Conservation (phyloP, 2,113 vertebrate genomes). For the Gambusia holbrooki region DNA sequence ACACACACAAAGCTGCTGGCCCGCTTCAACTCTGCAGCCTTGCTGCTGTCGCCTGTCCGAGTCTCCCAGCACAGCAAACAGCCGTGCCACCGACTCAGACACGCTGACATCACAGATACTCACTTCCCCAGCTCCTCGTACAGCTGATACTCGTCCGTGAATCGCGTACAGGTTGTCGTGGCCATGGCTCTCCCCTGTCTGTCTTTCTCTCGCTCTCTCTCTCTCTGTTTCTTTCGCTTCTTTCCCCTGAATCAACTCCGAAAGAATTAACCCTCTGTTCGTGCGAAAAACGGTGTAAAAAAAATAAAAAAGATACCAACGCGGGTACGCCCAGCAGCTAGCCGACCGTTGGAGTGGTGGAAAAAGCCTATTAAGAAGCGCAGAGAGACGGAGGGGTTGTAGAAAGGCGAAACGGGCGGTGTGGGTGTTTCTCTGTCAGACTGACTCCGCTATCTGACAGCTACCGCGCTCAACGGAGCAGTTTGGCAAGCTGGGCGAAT, state of each 20-base stretch:
- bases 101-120: conserved; percentile 60
- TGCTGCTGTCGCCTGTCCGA: no score
- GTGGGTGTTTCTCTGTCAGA: conserved; percentile 20
- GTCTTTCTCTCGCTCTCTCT: conserved; percentile 4
- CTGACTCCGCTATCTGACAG: conserved; percentile 47
- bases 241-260: conserved; percentile 32
- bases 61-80: neutral
- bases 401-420: conserved; percentile 21
- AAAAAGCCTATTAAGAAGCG: conserved; percentile 18
- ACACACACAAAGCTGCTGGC: neutral
- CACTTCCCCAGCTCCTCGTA: conserved; percentile 97
- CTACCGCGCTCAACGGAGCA: conserved; percentile 23
- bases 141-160: conserved; percentile 94
- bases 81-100: no score
- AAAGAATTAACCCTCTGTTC: neutral
- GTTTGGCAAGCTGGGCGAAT: neutral
- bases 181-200: conserved; percentile 83
- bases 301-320: neutral
- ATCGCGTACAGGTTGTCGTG: conserved; percentile 93
- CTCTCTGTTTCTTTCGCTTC: conserved; percentile 17
- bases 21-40: conserved; percentile 16
- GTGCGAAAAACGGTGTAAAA: conserved; percentile 8
- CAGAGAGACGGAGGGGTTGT: conserved; percentile 33
- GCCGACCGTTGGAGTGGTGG: conserved; percentile 44
- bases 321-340: conserved; percentile 56